A percentile compares a stretch with the other conserved stretches of the same genome.
Evolutionary conservation across 2,888 invertebrate genomes (phyloP).

Genomic region (Sthenelais limicola): DNA sequence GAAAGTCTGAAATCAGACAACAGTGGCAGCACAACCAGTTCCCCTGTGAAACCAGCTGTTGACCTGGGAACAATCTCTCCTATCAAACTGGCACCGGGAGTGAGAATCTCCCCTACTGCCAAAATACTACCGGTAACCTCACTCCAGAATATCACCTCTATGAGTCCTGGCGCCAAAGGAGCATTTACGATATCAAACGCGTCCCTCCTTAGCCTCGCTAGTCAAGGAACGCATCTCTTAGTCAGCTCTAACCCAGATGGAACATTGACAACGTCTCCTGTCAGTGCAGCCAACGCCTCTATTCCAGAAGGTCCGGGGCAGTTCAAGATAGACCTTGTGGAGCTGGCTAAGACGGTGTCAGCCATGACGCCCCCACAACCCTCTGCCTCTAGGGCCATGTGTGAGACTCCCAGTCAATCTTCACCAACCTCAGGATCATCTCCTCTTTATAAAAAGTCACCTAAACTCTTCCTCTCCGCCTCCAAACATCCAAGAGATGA

Average conservation of each 20-base stretch:
- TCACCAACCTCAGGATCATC: too few relatives aligned
- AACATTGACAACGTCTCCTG: neutral
- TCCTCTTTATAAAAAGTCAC: constrained; percentile 30
- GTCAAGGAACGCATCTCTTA: constrained; percentile 17
- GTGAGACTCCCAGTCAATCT: neutral
- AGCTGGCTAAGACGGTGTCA: constrained; percentile 17
- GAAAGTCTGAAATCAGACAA: too few relatives aligned
- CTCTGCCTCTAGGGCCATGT: neutral
- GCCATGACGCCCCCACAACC: constrained; percentile 8
- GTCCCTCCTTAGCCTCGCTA: neutral
- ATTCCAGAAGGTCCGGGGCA: constrained; percentile 1
- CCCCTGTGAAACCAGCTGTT: too few relatives aligned
- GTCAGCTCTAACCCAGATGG: constrained; percentile 9
- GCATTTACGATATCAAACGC: constrained; percentile 12
- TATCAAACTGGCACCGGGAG: too few relatives aligned
- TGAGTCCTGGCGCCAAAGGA: neutral
- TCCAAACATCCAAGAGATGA: constrained; percentile 6
- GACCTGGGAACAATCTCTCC: too few relatives aligned
- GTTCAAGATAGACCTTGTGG: constrained; percentile 10
- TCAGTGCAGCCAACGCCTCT: neutral
- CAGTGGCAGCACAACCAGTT: too few relatives aligned
- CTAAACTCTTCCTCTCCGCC: constrained; percentile 9
- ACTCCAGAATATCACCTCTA: constrained; percentile 7
- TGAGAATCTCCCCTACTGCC: constrained; percentile 23
- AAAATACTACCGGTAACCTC: constrained; percentile 23